Percentiles rank a stretch among this genome's conserved stretches.
Conservation (phyloP, 1,140 invertebrate genomes). For the Sitophilus oryzae region DNA sequence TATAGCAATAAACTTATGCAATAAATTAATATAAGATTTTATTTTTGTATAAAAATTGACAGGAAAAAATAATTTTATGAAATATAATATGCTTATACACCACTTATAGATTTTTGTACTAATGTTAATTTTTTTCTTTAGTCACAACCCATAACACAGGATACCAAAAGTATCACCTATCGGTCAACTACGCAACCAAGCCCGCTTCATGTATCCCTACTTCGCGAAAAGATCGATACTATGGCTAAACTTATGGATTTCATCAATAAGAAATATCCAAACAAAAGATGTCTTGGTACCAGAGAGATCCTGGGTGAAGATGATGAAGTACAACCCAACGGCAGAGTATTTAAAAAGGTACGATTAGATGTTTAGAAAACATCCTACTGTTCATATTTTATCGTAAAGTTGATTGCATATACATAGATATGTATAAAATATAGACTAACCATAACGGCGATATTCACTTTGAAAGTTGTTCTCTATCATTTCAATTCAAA, state of each 20-base stretch:
- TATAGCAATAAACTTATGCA: too few relatives aligned
- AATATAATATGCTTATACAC: background rate
- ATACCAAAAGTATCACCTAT: conserved; percentile 62
- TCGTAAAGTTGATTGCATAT: too few relatives aligned
- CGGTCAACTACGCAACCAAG: conserved; percentile 62
- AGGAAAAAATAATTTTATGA: background rate
- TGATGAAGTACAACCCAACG: conserved; percentile 89
- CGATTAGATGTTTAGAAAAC: background rate
- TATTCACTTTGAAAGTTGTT: too few relatives aligned
- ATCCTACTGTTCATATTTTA: too few relatives aligned
- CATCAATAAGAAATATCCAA: conserved; percentile 63
- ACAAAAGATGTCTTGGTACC: conserved; percentile 80
- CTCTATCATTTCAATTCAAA: too few relatives aligned
- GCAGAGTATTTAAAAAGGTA: conserved; percentile 93
- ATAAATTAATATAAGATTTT: too few relatives aligned
- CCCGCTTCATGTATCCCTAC: conserved; percentile 61
- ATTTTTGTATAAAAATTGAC: too few relatives aligned
- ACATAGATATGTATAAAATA: too few relatives aligned
- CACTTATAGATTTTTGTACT: background rate
- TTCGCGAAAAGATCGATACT: conserved; percentile 73
- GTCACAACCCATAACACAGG: conserved; percentile 52
- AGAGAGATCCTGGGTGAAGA: conserved; percentile 87
- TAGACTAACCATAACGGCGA: too few relatives aligned
- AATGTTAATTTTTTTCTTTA: conserved; percentile 25
- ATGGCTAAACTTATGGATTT: conserved; percentile 81